Percentiles rank a stretch among this genome's conserved stretches.
Conservation (phyloP, 2,888 invertebrate genomes). For the Euproctis similis region DNA sequence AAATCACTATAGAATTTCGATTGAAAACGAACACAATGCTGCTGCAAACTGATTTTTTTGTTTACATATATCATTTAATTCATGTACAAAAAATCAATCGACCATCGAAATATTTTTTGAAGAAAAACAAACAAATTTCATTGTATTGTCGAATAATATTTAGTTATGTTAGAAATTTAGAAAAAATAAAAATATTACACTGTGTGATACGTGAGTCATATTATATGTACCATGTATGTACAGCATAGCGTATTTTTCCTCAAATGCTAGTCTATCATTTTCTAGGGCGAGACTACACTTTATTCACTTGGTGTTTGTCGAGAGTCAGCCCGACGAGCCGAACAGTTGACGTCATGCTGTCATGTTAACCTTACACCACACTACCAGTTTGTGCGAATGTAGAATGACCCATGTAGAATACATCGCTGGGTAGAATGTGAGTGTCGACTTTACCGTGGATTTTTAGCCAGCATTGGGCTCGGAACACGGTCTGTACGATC, state of each 20-base stretch:
- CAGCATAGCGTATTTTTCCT: slow-evolving; percentile 41
- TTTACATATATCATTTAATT: no score
- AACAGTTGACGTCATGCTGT: slow-evolving; percentile 71
- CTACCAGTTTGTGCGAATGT: slow-evolving; percentile 28
- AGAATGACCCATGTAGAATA: slow-evolving; percentile 22
- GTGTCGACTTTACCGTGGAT: slow-evolving; percentile 14
- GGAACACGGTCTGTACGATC: slow-evolving; percentile 25
- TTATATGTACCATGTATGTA: slow-evolving; percentile 5
- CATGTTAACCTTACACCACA: slow-evolving; percentile 58
- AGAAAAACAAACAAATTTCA: no score
- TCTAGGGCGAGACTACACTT: slow-evolving; percentile 55
- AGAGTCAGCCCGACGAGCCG: slow-evolving; percentile 69
- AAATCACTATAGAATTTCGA: slow-evolving; percentile 64
- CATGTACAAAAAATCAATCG: no score
- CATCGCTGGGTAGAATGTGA: slow-evolving; percentile 37
- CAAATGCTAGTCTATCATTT: slow-evolving; percentile 48
- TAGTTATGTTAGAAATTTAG: no score
- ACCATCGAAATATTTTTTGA: no score
- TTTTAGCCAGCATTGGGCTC: slow-evolving; percentile 42
- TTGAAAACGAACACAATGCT: slow-evolving; percentile 57
- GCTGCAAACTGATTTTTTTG: no score
- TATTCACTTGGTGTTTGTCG: slow-evolving; percentile 58
- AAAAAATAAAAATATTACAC: no score
- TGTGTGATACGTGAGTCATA: no score
- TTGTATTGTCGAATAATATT: no score